Base-by-base conservation (phyloP, 2,797 vertebrate species). In the Hypotaenidia philippensis region DNA sequence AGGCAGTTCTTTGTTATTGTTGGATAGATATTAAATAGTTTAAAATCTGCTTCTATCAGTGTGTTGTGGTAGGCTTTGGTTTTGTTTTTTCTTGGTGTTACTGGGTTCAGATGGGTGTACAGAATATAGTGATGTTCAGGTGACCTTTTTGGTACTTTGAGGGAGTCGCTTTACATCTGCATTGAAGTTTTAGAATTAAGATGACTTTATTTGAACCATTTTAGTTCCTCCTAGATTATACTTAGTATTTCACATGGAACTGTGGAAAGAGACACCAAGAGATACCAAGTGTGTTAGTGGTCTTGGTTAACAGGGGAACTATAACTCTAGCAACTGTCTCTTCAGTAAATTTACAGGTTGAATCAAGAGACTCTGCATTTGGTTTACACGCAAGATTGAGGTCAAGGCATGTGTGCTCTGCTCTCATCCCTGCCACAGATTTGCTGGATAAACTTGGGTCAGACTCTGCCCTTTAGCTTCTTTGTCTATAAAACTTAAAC, bases 401-500 rank as follows among this genome's bases (percentile, higher is more conserved):
- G 86, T 90, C 85, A 95, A 94, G 88, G 55, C 23, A 44, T 10
- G 12, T 45, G 32, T 70, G 53, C 41, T 64, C 64, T 83, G 6
- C 69, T 95, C 65, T 88, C 34, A 53, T 81, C 22, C 27, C 47
- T 93, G 64, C 44, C 49, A 60, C 40, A 64, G 80, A 80, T 83
- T 40, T 92, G 59, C 40, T 74, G 53, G 20, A 45, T 82, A 88
- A 93, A 40, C 5, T 6, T 71, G 57, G 72, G 64, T 80, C 65
- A 92, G 64, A 47, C 29, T 89, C 77, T 90, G 45, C 45, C 56
- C 78, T 89, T 94, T 80, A 74, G 41, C 80, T 83, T 86, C 71
- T 90, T 95, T 61, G 45, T 75, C 83, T 70, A 34, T 87, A 80
- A 90, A 97, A 80, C 56, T 74, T 83, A 61, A 29, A 55, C 44